Conservation (phyloP, 2,888 invertebrate species). For the Octodonta nipae region DNA sequence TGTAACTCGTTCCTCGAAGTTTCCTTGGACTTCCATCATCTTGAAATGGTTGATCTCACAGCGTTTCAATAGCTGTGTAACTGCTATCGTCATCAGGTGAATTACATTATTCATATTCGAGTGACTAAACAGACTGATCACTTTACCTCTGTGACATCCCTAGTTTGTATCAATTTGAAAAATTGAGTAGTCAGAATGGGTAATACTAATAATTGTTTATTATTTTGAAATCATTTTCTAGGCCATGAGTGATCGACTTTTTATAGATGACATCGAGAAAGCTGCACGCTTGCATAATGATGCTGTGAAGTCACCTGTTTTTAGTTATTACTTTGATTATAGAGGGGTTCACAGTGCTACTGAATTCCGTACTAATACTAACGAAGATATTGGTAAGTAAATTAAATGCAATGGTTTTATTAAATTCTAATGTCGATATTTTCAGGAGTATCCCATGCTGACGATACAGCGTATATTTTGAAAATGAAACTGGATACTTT, state of each 20-base stretch:
- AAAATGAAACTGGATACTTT: conserved; percentile 26
- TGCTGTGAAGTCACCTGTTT: conserved; percentile 44
- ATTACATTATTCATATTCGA: too few species aligned
- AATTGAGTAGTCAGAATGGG: too few species aligned
- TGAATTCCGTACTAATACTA: conserved; percentile 19
- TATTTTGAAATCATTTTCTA: too few species aligned
- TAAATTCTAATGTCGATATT: conserved; percentile 5
- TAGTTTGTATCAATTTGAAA: too few species aligned
- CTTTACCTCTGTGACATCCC: too few species aligned
- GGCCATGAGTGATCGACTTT: conserved; percentile 51
- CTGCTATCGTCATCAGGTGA: too few species aligned
- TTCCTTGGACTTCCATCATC: too few species aligned
- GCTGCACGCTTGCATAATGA: conserved; percentile 47
- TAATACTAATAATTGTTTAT: too few species aligned
- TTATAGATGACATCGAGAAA: conserved; percentile 45
- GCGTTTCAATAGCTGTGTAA: too few species aligned
- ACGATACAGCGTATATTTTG: conserved; percentile 45
- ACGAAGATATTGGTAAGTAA: conserved; percentile 4
- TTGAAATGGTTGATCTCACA: too few species aligned
- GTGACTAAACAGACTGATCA: neutral
- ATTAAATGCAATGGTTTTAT: neutral
- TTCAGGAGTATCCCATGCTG: conserved; percentile 51
- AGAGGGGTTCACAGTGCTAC: conserved; percentile 46
- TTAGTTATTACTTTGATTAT: conserved; percentile 51
- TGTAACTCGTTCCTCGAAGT: too few species aligned